These are phyloP conservation scores for Ctenosaura bakeri DNA, from an alignment of 2,797 vertebrate species.

Conservation along the genomic window DNA sequence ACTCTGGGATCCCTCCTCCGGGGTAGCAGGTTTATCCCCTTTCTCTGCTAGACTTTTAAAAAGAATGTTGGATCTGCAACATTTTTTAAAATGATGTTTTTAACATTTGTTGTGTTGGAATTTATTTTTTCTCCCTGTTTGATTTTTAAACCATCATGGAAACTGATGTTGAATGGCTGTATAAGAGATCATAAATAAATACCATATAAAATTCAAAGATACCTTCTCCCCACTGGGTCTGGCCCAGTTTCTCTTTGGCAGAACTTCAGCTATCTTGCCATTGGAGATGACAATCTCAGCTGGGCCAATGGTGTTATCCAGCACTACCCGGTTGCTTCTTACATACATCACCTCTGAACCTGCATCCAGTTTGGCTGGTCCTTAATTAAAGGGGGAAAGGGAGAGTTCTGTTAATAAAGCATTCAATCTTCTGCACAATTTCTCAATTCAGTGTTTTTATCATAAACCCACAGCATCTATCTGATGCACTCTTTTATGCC, in stretches of 20 bases:
- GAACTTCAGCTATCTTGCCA: constrained; percentile 82
- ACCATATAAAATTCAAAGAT: background rate
- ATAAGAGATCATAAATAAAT: background rate
- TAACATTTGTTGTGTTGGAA: background rate
- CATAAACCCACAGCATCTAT: background rate
- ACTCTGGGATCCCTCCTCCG: too few relatives aligned
- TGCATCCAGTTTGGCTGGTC: constrained; percentile 72
- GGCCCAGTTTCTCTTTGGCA: constrained; percentile 58
- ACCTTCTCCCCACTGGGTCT: constrained; percentile 48
- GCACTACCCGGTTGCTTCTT: constrained; percentile 82
- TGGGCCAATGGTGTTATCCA: constrained; percentile 75
- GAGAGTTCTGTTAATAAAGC: background rate
- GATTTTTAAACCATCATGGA: constrained; percentile 5
- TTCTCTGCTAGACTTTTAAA: background rate
- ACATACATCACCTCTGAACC: constrained; percentile 79
- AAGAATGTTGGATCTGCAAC: background rate
- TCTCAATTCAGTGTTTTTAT: background rate
- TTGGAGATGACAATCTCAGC: constrained; percentile 81
- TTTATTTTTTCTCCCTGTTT: background rate
- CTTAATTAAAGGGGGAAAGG: constrained; percentile 14
- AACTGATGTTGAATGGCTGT: background rate
- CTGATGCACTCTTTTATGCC: background rate
- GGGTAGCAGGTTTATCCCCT: background rate
- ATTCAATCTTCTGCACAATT: background rate
- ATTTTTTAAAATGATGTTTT: background rate